Evolutionary conservation across 2,113 vertebrate genomes (phyloP).

Genomic region (Heterotis niloticus): DNA sequence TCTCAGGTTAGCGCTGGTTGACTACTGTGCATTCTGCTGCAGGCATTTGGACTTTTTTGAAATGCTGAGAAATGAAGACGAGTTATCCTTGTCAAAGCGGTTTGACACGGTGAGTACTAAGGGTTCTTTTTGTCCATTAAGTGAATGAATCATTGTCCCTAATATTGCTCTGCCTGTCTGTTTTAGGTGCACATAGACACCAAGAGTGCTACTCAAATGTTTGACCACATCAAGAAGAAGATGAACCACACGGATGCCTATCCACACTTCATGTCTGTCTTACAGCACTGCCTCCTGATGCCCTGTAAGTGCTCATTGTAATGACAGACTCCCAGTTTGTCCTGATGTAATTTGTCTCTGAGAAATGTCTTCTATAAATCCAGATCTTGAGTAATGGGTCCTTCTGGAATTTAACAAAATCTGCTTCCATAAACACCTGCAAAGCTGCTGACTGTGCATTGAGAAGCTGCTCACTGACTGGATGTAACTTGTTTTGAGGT

Average conservation of each 20-base stretch:
- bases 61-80: conserved; percentile 97
- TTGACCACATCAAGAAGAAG: conserved; percentile 91
- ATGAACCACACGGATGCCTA: conserved; percentile 93
- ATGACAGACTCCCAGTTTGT: neutral
- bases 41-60: conserved; percentile 99
- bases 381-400: neutral
- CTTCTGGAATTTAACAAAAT: too few relatives aligned
- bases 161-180: neutral
- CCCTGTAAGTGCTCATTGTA: conserved; percentile 78
- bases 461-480: too few relatives aligned
- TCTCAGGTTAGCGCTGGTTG: neutral
- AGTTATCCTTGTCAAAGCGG: conserved; percentile 90
- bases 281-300: conserved; percentile 99
- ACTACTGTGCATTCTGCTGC: conserved; percentile 21
- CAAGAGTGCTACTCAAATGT: conserved; percentile 95
- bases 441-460: too few relatives aligned
- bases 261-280: conserved; percentile 96
- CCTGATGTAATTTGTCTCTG: neutral
- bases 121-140: too few relatives aligned
- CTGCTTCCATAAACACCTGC: too few relatives aligned
- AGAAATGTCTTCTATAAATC: neutral
- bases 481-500: too few relatives aligned
- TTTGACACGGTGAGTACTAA: conserved; percentile 78
- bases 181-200: conserved; percentile 91
- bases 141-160: neutral